Evolutionary conservation across 2,113 vertebrate species (phyloP), one percentile per base, ranked within the genome.

Genomic region (Stegastes partitus): DNA sequence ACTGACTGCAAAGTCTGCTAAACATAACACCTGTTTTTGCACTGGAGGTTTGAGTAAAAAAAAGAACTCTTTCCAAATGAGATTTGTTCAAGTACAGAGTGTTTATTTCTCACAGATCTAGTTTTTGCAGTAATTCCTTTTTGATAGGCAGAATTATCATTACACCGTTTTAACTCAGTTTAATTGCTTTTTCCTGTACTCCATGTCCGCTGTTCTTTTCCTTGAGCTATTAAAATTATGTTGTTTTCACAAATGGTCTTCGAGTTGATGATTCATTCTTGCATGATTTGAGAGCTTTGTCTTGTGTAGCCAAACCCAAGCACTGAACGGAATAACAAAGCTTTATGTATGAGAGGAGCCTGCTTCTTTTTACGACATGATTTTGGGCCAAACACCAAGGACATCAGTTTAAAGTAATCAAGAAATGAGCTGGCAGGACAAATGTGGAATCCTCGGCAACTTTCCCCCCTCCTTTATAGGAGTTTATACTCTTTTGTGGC

Each of bases 211-310:
- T 45, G 47, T 51, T 83, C 63, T 74, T 83, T 76, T 4, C 5
- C 6, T 23, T n/a, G 44, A 77, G 53, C 72, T 76, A 44, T 74
- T 90, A 77, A 83, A 83, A 83, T 69, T 68, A 82, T 67, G 80
- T 55, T 74, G 80, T 79, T 69, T 82, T 78, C 57, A 75, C 54
- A 88, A 85, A 67, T 66, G 47, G 74, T 88, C 50, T 51, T 70
- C 0, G 11, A 70, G 68, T 56, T 68, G 82, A 62, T 87, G 82
- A 87, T 83, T 84, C 72, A 77, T 70, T 79, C 65, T 83, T 71
- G 50, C 75, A 72, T 59, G 65, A 67, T 57, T 66, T 74, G 51
- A 86, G 77, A 74, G 61, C 54, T 76, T 80, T 77, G 65, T 76
- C 54, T 51, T 56, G 28, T 56, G 77, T 2, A 83, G 86, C 74